phyloP scores from a whole-genome alignment of 2,797 vertebrate species.

The Myotis findleyi region DNA sequence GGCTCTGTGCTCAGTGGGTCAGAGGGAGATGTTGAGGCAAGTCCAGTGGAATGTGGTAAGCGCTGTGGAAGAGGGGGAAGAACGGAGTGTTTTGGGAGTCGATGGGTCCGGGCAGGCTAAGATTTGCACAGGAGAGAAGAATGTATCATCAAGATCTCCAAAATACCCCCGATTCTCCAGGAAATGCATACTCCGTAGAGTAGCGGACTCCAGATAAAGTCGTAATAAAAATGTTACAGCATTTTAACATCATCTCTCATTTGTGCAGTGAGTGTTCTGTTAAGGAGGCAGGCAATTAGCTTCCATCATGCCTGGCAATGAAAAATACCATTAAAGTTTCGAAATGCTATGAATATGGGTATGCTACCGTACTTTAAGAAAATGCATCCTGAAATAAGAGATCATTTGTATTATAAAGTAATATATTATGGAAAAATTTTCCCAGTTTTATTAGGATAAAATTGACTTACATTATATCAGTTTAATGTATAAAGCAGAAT shows the following conservation, averaged over 20 bases:
- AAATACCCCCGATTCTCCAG: constrained; percentile 8
- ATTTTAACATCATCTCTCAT: not conserved
- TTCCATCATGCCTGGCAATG: not conserved
- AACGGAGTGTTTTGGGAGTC: not conserved
- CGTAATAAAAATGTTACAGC: not conserved
- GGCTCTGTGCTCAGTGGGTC: not conserved
- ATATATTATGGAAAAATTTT: not conserved
- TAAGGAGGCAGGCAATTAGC: not conserved
- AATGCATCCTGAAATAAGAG: constrained; percentile 46
- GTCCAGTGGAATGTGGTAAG: not conserved
- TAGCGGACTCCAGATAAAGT: not conserved
- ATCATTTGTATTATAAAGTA: constrained; percentile 11
- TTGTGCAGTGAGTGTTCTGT: not conserved
- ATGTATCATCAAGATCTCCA: not conserved
- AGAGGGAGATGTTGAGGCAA: not conserved
- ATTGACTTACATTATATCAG: not conserved
- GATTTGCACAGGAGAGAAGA: not conserved
- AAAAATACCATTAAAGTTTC: not conserved
- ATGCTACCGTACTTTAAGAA: not conserved
- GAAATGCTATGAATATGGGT: not conserved
- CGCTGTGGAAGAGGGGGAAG: not conserved
- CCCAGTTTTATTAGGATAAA: not conserved
- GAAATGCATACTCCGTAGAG: not conserved
- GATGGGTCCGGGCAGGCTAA: not conserved
- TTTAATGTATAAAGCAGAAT: not conserved